Evolutionary conservation across 1,140 invertebrate species (phyloP), one percentile per base, ranked within the genome.

Genomic region (Solenopsis invicta): DNA sequence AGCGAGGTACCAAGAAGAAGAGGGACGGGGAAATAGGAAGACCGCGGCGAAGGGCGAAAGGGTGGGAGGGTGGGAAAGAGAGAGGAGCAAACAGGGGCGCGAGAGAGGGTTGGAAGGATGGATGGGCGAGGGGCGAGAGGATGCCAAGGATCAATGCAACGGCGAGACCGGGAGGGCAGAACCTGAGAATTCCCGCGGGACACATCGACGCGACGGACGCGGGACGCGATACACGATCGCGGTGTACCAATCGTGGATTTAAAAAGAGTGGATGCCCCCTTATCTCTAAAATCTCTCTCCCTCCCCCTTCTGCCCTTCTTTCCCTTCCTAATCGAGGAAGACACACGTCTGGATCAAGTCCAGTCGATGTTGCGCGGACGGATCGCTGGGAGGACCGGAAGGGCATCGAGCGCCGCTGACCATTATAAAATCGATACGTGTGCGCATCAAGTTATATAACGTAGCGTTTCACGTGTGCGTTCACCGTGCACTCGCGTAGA

Each of bases 171-270:
- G 89, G 89, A 92, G 92, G 90, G 87, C 85, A 91, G 85, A 92
- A 92, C 89, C 87, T 87, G 92, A 93, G 92, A 93, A 93, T 93
- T 92, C 92, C 92, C 92, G 91, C 89, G 91, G 92, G 93, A 93
- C 93, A 90, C 67, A 50, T 48, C 48, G 76, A 52, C 88, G 88
- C 89, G 92, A 89, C 48, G 29, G 92, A 89, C 48, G 29, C n/a
- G 13, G 21, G 72, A 81, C 88, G 50, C 85, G 56, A 93, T 88
- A 92, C 90, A 86, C 86, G 91, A 92, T 92, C 86, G 56, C 50
- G 67, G 52, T 52, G 66, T 87, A 88, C 72, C 69, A 69, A 87
- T 90, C 89, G 29, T 64, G 69, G 69, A 89, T 89, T 88, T 88
- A 88, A 86, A 75, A 56, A 56, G 29, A 12, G n/a, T n/a, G 34